Conservation (phyloP, 2,113 vertebrate genomes). For the Miniopterus natalensis region DNA sequence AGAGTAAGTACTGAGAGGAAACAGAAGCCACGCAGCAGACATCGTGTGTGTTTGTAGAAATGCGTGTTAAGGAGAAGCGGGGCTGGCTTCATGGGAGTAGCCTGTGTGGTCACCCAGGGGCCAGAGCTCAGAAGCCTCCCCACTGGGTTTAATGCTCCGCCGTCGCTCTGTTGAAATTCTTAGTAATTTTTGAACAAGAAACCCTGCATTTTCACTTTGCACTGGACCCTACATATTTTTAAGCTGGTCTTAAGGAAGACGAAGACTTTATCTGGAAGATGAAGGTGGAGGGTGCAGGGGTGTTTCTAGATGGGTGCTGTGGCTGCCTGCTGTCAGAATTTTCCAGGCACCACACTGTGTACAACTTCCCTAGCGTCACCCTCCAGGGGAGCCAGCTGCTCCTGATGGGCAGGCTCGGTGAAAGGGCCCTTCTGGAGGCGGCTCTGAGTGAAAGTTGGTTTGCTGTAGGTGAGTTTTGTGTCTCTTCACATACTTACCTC, state of each 20-base stretch:
- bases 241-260: background rate
- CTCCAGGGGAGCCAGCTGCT: background rate
- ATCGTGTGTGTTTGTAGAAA: background rate
- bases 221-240: background rate
- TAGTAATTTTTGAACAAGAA: background rate
- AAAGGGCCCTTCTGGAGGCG: background rate
- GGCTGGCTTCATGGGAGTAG: too few species aligned
- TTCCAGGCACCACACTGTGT: background rate
- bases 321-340: background rate
- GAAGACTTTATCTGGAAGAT: background rate
- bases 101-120: too few species aligned
- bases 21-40: background rate
- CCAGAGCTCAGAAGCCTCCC: background rate
- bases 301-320: background rate
- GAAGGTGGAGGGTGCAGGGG: background rate
- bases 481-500: background rate
- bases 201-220: background rate
- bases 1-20: background rate
- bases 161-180: background rate
- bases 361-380: background rate
- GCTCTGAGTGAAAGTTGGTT: background rate
- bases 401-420: background rate
- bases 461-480: background rate
- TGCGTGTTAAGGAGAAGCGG: background rate
- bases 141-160: fast-evolving